A percentile compares a stretch with the other conserved stretches of the same genome.
These are phyloP conservation scores for Australoheros scitulus DNA, from an alignment of 2,113 vertebrate species.

Conservation along the genomic window DNA sequence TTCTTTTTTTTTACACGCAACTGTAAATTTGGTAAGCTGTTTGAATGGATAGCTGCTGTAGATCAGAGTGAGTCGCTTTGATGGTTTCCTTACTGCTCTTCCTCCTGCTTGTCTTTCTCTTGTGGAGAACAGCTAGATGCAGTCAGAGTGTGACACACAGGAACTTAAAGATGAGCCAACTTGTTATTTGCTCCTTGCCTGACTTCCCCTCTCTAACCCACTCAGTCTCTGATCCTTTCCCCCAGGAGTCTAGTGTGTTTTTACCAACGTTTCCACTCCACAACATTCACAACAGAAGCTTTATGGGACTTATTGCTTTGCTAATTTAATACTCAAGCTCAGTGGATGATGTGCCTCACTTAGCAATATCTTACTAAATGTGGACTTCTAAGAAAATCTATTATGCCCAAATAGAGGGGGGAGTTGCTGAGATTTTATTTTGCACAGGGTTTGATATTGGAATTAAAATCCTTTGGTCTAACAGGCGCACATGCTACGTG, in stretches of 20 bases:
- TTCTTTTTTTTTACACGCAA: background rate
- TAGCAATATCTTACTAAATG: slow-evolving; percentile 13
- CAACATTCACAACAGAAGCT: slow-evolving; percentile 22
- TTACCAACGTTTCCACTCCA: slow-evolving; percentile 27
- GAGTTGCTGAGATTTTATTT: slow-evolving; percentile 1
- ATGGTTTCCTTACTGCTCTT: background rate
- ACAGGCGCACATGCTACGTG: background rate
- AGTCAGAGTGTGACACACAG: background rate
- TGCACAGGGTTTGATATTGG: background rate
- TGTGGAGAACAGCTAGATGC: background rate
- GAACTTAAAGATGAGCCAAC: slow-evolving; percentile 1
- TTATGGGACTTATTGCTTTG: slow-evolving; percentile 22
- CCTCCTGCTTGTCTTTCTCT: background rate
- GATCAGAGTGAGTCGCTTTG: background rate
- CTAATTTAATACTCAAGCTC: slow-evolving; percentile 38
- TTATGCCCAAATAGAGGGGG: slow-evolving; percentile 15
- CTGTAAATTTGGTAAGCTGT: background rate
- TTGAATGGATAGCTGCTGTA: background rate
- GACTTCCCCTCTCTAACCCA: background rate
- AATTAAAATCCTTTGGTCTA: slow-evolving; percentile 3
- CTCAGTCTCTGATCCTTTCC: background rate
- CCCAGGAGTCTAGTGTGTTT: slow-evolving; percentile 40
- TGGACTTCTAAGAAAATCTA: slow-evolving; percentile 20
- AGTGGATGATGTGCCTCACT: slow-evolving; percentile 17
- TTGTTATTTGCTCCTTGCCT: background rate